Percentiles rank a stretch among this genome's conserved stretches.
Conservation (phyloP, 2,113 vertebrate genomes). For the Empidonax traillii region DNA sequence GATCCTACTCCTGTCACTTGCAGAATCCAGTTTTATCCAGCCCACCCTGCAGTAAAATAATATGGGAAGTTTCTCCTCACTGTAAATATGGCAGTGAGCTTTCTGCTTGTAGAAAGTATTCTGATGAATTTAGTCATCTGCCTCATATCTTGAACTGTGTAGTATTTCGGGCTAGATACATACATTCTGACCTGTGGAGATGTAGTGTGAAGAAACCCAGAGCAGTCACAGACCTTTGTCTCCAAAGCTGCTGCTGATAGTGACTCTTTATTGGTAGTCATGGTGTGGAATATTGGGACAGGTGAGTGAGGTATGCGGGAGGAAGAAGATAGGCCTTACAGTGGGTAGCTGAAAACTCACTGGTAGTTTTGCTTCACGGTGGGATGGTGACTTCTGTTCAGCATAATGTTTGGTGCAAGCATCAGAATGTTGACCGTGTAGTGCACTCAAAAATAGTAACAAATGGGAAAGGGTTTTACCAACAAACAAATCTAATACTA, state of each 20-base stretch:
- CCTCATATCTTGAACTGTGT: accelerated
- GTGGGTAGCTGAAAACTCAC: background rate
- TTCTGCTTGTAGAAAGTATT: background rate
- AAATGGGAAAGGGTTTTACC: background rate
- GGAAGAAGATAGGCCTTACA: background rate
- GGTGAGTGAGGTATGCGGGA: background rate
- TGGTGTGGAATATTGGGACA: background rate
- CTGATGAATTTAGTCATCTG: background rate
- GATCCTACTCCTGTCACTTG: background rate
- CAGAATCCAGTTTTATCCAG: background rate
- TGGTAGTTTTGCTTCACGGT: background rate
- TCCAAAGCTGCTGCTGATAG: background rate
- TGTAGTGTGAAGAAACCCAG: background rate
- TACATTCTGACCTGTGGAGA: background rate
- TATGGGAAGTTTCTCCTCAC: background rate
- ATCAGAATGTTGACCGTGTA: background rate
- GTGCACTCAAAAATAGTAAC: background rate
- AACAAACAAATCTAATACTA: background rate
- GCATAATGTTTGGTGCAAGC: background rate
- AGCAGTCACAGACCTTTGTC: background rate
- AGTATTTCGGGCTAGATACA: background rate
- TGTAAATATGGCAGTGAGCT: background rate
- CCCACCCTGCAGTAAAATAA: background rate
- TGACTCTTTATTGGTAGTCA: background rate
- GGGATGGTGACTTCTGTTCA: background rate